These are phyloP conservation scores for Aldabrachelys gigantea DNA, from an alignment of 2,113 vertebrate genomes.

Conservation along the genomic window DNA sequence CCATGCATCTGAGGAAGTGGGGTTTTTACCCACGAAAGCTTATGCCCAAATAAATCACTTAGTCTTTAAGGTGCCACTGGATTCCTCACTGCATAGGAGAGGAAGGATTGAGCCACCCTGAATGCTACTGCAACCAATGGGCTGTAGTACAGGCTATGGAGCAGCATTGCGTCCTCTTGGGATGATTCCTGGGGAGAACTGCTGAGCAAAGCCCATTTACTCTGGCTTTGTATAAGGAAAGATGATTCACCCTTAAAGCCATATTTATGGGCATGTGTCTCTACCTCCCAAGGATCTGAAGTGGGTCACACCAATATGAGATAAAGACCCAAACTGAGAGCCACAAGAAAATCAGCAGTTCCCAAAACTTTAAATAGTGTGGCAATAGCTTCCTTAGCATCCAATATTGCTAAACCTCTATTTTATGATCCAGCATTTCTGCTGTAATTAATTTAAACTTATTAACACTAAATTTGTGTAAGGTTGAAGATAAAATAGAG, in stretches of 20 bases:
- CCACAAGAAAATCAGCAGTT: background rate
- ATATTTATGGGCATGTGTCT: background rate
- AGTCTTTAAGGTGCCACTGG: too few species aligned
- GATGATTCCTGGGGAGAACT: background rate
- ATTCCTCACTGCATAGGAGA: too few species aligned
- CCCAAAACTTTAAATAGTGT: background rate
- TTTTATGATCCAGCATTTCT: conserved; percentile 3
- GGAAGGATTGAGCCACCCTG: background rate
- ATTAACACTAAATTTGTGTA: background rate
- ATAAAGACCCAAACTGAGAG: background rate
- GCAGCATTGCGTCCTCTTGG: background rate
- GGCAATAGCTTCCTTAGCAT: background rate
- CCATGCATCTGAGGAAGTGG: too few species aligned
- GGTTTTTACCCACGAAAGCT: too few species aligned
- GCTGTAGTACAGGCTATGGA: background rate
- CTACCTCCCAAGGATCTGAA: background rate
- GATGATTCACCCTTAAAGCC: background rate
- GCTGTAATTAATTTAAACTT: background rate
- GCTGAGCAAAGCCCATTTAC: background rate
- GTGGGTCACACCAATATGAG: background rate
- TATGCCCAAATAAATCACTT: too few species aligned
- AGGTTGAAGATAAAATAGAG: background rate
- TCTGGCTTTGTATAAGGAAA: background rate
- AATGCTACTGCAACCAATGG: background rate
- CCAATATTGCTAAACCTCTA: background rate